A percentile compares a stretch with the other conserved stretches of the same genome.
These are phyloP conservation scores for Trichomalopsis sarcophagae DNA, from an alignment of 1,140 invertebrate species.

Conservation along the genomic window DNA sequence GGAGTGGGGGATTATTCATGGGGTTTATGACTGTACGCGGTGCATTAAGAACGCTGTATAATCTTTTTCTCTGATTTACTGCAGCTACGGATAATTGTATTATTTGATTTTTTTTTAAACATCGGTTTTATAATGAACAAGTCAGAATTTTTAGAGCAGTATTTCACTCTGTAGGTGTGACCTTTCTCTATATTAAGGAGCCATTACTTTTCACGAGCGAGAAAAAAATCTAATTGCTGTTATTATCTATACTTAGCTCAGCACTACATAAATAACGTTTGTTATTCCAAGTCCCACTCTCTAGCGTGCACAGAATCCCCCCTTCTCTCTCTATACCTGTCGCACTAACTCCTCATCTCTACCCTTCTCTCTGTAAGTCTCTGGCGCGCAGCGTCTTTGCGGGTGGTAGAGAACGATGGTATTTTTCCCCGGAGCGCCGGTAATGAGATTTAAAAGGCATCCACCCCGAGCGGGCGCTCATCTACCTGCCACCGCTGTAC, in stretches of 20 bases:
- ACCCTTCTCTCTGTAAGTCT: slow-evolving; percentile 34
- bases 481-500: slow-evolving; percentile 39
- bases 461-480: slow-evolving; percentile 22
- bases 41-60: background rate
- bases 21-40: background rate
- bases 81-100: background rate
- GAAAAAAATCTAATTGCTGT: slow-evolving; percentile 9
- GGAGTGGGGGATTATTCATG: background rate
- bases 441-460: slow-evolving; percentile 57
- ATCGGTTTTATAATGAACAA: no score
- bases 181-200: background rate
- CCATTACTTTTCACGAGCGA: background rate
- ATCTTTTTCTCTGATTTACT: background rate
- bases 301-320: slow-evolving; percentile 46
- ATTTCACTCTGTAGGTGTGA: background rate
- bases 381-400: slow-evolving; percentile 47
- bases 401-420: slow-evolving; percentile 50
- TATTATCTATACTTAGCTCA: background rate
- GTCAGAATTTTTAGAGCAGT: no score
- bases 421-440: slow-evolving; percentile 49
- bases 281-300: slow-evolving; percentile 52
- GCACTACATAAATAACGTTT: slow-evolving; percentile 43
- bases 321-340: slow-evolving; percentile 35
- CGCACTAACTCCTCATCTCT: slow-evolving; percentile 50
- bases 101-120: background rate